Base-by-base conservation (phyloP, 2,797 vertebrate genomes). In the Lacerta bilineata region DNA sequence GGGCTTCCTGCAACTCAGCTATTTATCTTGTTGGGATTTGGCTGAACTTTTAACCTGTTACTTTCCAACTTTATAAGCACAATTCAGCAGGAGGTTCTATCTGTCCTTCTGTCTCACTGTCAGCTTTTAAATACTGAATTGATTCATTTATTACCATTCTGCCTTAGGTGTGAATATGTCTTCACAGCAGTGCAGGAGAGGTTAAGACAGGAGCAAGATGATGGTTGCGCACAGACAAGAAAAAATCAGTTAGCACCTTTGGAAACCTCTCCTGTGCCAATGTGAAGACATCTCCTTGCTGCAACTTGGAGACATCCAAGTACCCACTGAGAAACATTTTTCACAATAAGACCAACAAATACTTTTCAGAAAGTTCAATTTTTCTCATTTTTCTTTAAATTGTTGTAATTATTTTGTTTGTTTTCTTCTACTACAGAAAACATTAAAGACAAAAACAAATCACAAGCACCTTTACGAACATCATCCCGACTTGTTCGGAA, bases 401-500 rank as follows among this genome's bases (percentile, higher is more conserved):
- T 66, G 80, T 39, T 59, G 5, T 93, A 85, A 87, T 77, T 50
- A 36, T 80, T 79, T 36, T 72, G 33, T 71, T 88, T 77, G 4
- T 79, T 46, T 92, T 88, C 84, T 36, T 80, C 68, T 84, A 18
- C 39, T 43, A 78, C 92, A 99, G 98, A 96, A 88, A 95, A 95
- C 3, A 95, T 96, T 72, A 98, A 96, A 94, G 97, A 98, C 68
- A 98, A 96, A 93, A 92, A 96, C 95, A 97, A 90, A 93, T 90
- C 95, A 25, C 64, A 85, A 0, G 33, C 8, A 5, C 88, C 83
- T 0, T 75, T 92, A 84, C 91, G 2, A 80, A 41, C 87, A 25
- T 69, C 10, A 0, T 81, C 92, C 87, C 94, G 9, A 2, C 87
- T 91, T 55, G 5, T 85, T 88, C 80, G 59, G 29, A 92, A 86